Evolutionary conservation across 2,113 vertebrate genomes (phyloP), one percentile per base, ranked within the genome.

Genomic region (Piprites chloris): DNA sequence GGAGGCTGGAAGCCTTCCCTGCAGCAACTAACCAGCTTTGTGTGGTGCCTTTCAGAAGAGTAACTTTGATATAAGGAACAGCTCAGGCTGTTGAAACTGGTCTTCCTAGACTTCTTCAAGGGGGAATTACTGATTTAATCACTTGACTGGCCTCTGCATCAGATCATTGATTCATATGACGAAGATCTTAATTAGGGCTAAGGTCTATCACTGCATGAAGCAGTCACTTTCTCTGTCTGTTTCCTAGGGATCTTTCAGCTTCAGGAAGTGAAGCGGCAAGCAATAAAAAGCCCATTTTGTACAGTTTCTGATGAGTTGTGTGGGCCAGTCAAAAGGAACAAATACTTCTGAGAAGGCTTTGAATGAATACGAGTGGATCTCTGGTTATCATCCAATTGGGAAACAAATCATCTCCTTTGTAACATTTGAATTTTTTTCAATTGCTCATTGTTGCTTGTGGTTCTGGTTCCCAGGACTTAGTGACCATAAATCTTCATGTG

Each of bases 401-500:
- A 94, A 95, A 89, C 46, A 96, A 93, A 39, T 77, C 18, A 71
- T 72, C 66, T 94, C 26, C 69, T 85, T 78, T 74, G 61, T 71
- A 89, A 47, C 39, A 63, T 78, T 71, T 85, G 41, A 42, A 20
- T 35, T 85, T 77, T 63, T 90, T 87, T 85, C 52, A 87, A 55
- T 72, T 93, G 59, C 42, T 85, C 33, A 63, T 81, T 96, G 42
- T 93, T 94, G 26, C 21, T 81, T 89, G 81, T 6, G 4, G 69
- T 91, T 93, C 77, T 96, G 35, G 9, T 85, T 93, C 69, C 85
- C 42, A 91, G 73, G 73, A 81, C 33, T 68, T 59, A 11, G 47
- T 72, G 56, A 71, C 20, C 33, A 44, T 89, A 84, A 87, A 84
- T 87, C 61, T 81, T 91, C 69, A 71, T 55, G 42, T 81, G 68